Conservation (phyloP, 2,797 vertebrate genomes). For the Percopsis omiscomaycus region DNA sequence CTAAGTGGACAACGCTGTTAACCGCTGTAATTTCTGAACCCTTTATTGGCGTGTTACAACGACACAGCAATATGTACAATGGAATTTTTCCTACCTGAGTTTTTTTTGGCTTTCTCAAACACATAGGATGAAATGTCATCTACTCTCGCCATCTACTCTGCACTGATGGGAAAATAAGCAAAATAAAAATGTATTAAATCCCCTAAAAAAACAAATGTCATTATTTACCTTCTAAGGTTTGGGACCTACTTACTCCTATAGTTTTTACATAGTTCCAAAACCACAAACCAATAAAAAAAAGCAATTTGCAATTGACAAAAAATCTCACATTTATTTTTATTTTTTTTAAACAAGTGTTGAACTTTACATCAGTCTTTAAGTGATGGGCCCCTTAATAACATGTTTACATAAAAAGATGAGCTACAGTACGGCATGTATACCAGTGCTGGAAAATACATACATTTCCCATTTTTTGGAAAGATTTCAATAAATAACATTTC, state of each 20-base stretch:
- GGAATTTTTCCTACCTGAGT: conserved; percentile 78
- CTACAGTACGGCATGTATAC: conserved; percentile 84
- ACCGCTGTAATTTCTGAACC: conserved; percentile 65
- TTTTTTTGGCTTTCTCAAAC: conserved; percentile 75
- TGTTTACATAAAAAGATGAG: conserved; percentile 92
- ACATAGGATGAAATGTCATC: conserved; percentile 66
- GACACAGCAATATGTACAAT: conserved; percentile 79
- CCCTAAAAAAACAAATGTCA: conserved; percentile 45
- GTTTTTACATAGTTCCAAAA: conserved; percentile 53
- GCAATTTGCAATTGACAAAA: conserved; percentile 86
- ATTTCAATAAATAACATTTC: conserved; percentile 87
- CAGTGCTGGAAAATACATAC: conserved; percentile 91
- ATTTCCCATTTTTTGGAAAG: conserved; percentile 79
- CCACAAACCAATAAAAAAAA: conserved; percentile 71
- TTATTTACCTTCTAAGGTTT: conserved; percentile 59
- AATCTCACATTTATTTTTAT: conserved; percentile 99
- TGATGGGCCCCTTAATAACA: conserved; percentile 97
- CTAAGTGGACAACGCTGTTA: conserved; percentile 73
- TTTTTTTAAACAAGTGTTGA: conserved; percentile 99
- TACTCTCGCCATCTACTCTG: conserved; percentile 39
- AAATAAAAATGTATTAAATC: conserved; percentile 33
- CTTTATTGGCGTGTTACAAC: conserved; percentile 78
- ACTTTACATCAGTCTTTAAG: conserved; percentile 98
- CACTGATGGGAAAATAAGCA: conserved; percentile 57
- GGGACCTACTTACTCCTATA: conserved; percentile 57